phyloP scores from a whole-genome alignment of 2,113 vertebrate genomes.

The Myanophis thanlyinensis region DNA sequence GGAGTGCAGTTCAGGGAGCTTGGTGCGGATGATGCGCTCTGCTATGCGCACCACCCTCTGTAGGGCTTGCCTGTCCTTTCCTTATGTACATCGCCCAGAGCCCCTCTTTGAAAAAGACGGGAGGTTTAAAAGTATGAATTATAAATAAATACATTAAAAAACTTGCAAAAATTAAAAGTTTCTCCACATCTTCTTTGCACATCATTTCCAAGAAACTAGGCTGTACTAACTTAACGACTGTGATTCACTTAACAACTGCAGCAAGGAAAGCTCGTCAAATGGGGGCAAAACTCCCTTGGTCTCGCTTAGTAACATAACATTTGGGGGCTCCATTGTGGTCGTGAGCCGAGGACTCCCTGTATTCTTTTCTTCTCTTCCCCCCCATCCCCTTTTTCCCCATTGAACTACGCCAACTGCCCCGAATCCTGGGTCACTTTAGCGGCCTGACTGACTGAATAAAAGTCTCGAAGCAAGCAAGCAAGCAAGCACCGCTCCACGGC shows the following conservation, averaged over 20 bases:
- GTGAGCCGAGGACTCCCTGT: too few species aligned
- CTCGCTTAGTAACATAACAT: not conserved
- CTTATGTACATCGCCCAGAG: too few species aligned
- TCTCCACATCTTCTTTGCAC: not conserved
- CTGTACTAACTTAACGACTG: too few species aligned
- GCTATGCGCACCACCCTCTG: too few species aligned
- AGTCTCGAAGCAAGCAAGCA: not conserved
- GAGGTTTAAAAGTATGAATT: too few species aligned
- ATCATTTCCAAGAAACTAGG: not conserved
- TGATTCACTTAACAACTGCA: too few species aligned
- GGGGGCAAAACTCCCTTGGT: not conserved
- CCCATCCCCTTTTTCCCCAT: not conserved
- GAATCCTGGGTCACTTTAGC: not conserved
- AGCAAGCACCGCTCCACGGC: not conserved
- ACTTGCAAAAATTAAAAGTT: not conserved
- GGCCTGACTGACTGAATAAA: not conserved
- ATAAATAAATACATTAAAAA: too few species aligned
- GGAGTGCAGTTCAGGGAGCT: too few species aligned
- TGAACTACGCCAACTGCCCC: not conserved
- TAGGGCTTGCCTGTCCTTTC: too few species aligned
- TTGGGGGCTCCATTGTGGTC: not conserved
- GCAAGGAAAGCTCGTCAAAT: too few species aligned
- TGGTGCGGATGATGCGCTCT: too few species aligned
- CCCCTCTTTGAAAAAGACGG: too few species aligned
- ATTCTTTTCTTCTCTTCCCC: not conserved